Conservation (phyloP, 1,140 invertebrate species). For the Drosophila auraria region DNA sequence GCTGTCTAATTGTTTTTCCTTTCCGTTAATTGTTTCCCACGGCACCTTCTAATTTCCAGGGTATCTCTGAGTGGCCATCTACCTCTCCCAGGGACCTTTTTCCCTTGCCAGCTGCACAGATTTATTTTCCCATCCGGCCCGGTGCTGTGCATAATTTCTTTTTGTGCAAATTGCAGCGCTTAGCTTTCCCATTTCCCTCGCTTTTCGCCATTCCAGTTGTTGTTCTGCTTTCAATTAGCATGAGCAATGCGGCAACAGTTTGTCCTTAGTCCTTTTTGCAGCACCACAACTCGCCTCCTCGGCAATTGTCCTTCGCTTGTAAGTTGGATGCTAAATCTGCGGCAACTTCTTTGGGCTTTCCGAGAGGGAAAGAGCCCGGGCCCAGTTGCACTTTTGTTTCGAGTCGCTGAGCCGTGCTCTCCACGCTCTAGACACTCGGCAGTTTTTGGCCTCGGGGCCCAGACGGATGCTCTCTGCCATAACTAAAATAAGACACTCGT, state of each 20-base stretch:
- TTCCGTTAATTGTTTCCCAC: conserved; percentile 28
- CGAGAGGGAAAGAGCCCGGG: neutral
- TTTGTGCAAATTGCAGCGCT: conserved; percentile 69
- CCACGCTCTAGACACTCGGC: conserved; percentile 29
- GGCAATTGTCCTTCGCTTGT: conserved; percentile 66
- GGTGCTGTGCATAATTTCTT: conserved; percentile 65
- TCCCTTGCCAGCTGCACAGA: conserved; percentile 9
- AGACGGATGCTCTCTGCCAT: conserved; percentile 57
- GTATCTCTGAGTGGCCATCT: conserved; percentile 47
- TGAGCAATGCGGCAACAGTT: conserved; percentile 64
- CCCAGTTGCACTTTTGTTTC: conserved; percentile 72
- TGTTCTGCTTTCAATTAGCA: conserved; percentile 71
- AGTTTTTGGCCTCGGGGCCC: conserved; percentile 35
- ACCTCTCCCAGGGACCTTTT: conserved; percentile 20
- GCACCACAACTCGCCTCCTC: neutral
- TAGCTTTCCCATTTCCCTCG: conserved; percentile 34
- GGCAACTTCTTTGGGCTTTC: conserved; percentile 66
- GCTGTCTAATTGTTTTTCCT: conserved; percentile 30
- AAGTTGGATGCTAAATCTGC: conserved; percentile 57
- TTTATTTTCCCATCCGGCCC: conserved; percentile 23
- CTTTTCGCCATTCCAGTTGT: conserved; percentile 23
- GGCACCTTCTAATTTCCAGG: conserved; percentile 41
- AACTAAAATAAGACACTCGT: conserved; percentile 74
- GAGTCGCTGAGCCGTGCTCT: conserved; percentile 71
- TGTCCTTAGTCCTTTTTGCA: conserved; percentile 38